These are phyloP conservation scores for Champsocephalus esox DNA, from an alignment of 2,797 vertebrate genomes.

Conservation along the genomic window DNA sequence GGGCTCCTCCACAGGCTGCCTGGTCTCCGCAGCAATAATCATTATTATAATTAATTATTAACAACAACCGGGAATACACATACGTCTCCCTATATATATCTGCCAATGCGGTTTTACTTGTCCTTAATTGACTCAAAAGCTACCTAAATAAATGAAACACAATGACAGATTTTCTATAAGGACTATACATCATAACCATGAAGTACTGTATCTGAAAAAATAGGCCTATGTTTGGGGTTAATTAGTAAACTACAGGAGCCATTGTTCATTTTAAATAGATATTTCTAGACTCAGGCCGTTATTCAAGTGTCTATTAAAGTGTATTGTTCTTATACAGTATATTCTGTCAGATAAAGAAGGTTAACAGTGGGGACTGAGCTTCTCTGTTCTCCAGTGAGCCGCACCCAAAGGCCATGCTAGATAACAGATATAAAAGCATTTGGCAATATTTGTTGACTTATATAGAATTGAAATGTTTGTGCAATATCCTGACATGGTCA, in stretches of 20 bases:
- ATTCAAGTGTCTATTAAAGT: neutral
- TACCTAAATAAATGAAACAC: neutral
- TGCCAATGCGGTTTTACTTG: neutral
- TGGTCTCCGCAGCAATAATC: neutral
- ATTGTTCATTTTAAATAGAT: neutral
- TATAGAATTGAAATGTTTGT: neutral
- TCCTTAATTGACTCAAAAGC: neutral
- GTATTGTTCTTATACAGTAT: neutral
- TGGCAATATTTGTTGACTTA: neutral
- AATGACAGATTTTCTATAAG: neutral
- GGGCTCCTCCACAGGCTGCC: neutral
- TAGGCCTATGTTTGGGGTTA: neutral
- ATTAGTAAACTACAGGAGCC: neutral
- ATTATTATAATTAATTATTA: neutral
- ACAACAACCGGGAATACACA: neutral
- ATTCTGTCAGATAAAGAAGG: neutral
- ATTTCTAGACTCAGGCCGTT: neutral
- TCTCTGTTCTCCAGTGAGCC: constrained; percentile 18
- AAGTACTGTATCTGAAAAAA: neutral
- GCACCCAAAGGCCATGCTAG: constrained; percentile 35
- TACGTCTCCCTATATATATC: neutral
- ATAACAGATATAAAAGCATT: constrained; percentile 2
- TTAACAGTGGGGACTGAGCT: no score
- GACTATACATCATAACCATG: neutral
- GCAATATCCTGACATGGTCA: neutral